Evolutionary conservation across 2,113 vertebrate species (phyloP), one percentile per base, ranked within the genome.

Genomic region (Sinocyclocheilus anophthalmus): DNA sequence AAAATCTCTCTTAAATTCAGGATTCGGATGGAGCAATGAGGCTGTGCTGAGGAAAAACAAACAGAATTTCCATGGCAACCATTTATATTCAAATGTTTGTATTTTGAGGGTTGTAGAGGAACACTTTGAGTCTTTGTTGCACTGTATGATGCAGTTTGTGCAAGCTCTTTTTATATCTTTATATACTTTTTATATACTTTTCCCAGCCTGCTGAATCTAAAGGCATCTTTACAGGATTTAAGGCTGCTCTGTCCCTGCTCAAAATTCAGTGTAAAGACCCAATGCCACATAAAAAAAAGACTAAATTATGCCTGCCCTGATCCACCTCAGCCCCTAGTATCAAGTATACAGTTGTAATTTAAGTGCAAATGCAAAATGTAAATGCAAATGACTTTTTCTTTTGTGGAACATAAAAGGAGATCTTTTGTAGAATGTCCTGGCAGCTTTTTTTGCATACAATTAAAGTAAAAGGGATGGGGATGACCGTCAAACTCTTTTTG

Each of bases 41-140:
- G 77, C 86, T 88, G 82, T 79, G 78, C 53, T 83, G 18, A 20
- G 48, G 80, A 87, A 90, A 84, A 84, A 63, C 65, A 85, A 83
- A 79, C 83, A 65, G 24, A 48, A 88, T 85, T 75, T 82, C 63
- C 76, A 87, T 84, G 82, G 76, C 85, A 77, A 85, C 83, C 53
- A 76, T 78, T 85, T 75, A 55, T 77, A 61, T 77, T 84, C 7
- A 70, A 85, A 88, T 87, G 83, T 88, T 88, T 63, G 81, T 83
- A 86, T 70, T 65, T 82, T 72, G 39, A 72, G 88, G 65, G 85
- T 76, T 24, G 22, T 55, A 55, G 81, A 86, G 79, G 79, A 30
- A 81, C 55, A 86, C 72, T 48, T 45, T 75, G 61, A 61, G 69
- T 22, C 3, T 59, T 72, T 45, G 11, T 61, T 42, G 37, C 72